These are phyloP conservation scores for Chrysopilus asiliformis DNA, from an alignment of 2,888 invertebrate genomes.

Conservation along the genomic window DNA sequence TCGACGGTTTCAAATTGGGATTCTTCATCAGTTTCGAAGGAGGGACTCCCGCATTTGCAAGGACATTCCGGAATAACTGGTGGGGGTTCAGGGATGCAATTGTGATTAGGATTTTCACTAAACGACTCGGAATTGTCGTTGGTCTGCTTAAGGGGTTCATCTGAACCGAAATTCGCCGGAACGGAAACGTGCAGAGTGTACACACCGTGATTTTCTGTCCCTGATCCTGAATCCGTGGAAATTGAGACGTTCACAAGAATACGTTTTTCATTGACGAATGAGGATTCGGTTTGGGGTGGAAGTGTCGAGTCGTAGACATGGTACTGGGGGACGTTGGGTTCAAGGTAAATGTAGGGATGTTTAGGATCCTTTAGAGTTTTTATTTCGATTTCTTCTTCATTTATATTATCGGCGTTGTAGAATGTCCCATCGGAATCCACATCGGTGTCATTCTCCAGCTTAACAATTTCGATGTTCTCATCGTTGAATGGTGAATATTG, in stretches of 20 bases:
- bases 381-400: no score
- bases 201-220: conserved; percentile 46
- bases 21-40: conserved; percentile 10
- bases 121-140: background rate
- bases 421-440: no score
- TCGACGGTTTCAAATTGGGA: conserved; percentile 7
- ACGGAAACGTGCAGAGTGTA: conserved; percentile 71
- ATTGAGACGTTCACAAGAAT: conserved; percentile 73
- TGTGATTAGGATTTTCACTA: conserved; percentile 3
- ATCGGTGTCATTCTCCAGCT: no score
- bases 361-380: no score
- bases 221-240: conserved; percentile 49
- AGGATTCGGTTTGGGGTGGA: no score
- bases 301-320: no score
- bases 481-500: no score
- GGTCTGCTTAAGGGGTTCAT: background rate
- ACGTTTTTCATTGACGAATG: conserved; percentile 41
- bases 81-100: conserved; percentile 30
- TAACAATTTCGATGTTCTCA: no score
- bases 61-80: conserved; percentile 34
- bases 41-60: conserved; percentile 14
- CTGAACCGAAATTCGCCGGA: conserved; percentile 36
- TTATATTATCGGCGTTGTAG: no score
- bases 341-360: no score
- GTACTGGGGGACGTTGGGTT: no score